Base-by-base conservation (phyloP, 2,113 vertebrate genomes). In the Odontesthes bonariensis region DNA sequence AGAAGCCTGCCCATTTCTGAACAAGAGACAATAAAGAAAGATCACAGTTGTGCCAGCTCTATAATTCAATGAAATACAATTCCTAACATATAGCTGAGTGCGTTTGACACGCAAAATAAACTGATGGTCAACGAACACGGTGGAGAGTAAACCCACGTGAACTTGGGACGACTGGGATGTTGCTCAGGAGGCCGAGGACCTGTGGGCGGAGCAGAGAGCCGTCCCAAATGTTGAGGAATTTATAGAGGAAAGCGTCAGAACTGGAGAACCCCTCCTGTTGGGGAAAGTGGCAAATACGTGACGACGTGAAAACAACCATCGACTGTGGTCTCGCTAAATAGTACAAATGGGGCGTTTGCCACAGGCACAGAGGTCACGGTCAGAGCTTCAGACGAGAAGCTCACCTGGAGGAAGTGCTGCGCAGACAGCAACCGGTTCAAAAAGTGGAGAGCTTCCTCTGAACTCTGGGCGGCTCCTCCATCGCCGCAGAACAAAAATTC, bases 331-430 rank as follows among this genome's bases (percentile, higher is more conserved):
- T 74, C 38, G 35, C 22, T 8, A 22, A 8, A n/a, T 7, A 40
- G 33, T 19, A 23, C 42, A 46, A 46, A 51, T 27, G 35, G 67
- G 59, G 31, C 27, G 44, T 10, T 63, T 46, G 33, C 47, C 35
- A 49, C 46, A 23, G 22, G 5, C n/a, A 44, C 31, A 51, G 60
- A 56, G 1, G 27, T 31, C 4, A 23, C 0, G 1, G 19, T 44
- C 49, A 0, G 58, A 38, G 23, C 12, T 19, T 44, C 27, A 63
- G 27, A 42, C 38, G n/a, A 65, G 12, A 31, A 22, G 22, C 82
- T 92, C 88, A 98, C 98, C 94, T 98, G 97, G 69, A 99, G 94
- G 84, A 98, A 98, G 75, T 94, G 92, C 63, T 98, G 92, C 5
- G 95, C 78, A 27, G 87, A 94, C 77, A 96, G 91, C 83, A 96